phyloP scores from a whole-genome alignment of 2,888 invertebrate genomes.

The Lithophane leautieri region DNA sequence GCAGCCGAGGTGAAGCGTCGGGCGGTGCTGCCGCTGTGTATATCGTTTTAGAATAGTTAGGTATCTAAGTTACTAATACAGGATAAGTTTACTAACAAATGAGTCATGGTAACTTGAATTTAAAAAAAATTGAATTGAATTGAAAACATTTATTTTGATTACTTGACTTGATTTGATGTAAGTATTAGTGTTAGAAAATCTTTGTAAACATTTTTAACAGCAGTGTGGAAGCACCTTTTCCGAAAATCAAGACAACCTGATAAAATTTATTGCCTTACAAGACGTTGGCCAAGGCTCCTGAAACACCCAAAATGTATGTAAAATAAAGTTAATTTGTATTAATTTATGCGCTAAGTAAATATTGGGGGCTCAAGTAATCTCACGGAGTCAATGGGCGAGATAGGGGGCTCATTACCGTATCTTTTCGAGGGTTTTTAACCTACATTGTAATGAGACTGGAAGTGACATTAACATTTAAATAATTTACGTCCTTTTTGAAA shows the following conservation, averaged over 20 bases:
- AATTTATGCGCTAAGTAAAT: conserved; percentile 66
- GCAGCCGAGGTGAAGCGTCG: no score
- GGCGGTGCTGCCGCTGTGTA: no score
- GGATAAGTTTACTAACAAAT: no score
- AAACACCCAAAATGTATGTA: conserved; percentile 42
- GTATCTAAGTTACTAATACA: no score
- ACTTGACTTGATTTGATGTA: no score
- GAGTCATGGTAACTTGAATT: no score
- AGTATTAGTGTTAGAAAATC: no score
- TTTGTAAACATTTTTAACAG: no score
- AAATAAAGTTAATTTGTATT: conserved; percentile 61
- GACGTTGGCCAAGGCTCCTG: conserved; percentile 1
- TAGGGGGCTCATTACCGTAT: conserved; percentile 76
- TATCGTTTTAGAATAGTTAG: no score
- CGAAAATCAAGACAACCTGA: not conserved
- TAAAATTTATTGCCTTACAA: conserved; percentile 5
- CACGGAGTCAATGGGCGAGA: conserved; percentile 73
- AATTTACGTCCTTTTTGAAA: not conserved
- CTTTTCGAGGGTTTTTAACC: conserved; percentile 67
- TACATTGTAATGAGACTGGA: conserved; percentile 53
- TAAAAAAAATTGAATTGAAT: no score
- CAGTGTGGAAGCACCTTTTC: no score
- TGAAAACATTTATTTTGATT: no score
- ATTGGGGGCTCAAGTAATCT: conserved; percentile 74
- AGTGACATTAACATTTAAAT: conserved; percentile 23